A percentile compares a stretch with the other conserved stretches of the same genome.
Conservation (phyloP, 2,797 vertebrate species). For the Pantherophis alleghaniensis region DNA sequence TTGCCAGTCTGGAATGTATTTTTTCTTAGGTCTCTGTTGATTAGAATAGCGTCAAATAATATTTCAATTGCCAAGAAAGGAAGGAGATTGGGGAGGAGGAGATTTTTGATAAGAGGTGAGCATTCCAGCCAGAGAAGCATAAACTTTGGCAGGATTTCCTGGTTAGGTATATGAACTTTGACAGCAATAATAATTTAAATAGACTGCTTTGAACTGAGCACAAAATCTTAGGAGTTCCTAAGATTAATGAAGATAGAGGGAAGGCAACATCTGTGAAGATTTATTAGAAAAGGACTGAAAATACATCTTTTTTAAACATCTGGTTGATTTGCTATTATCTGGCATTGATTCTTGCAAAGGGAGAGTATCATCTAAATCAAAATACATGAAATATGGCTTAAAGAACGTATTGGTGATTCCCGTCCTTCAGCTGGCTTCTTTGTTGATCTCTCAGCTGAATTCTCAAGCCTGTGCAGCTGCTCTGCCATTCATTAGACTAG, state of each 20-base stretch:
- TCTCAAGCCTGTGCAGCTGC: slow-evolving; percentile 45
- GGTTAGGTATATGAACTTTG: not conserved
- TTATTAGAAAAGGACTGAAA: not conserved
- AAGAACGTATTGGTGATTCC: not conserved
- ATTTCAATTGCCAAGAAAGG: not conserved
- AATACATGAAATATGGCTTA: not conserved
- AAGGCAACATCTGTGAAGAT: not conserved
- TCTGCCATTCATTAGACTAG: not conserved
- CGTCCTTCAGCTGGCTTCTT: not conserved
- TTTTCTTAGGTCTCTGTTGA: not conserved
- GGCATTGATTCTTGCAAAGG: not conserved
- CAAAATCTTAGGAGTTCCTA: not conserved
- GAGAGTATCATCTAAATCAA: not conserved
- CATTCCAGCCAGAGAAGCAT: not conserved
- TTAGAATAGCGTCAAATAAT: not conserved
- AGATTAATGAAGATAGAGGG: not conserved
- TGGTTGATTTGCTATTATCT: not conserved
- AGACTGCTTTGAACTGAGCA: not conserved
- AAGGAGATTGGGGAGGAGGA: not conserved
- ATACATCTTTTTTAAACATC: not conserved
- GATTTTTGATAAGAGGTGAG: not conserved
- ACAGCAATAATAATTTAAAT: not conserved
- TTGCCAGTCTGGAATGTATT: not conserved
- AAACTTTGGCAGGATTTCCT: not conserved
- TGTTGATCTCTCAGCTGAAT: not conserved